Conservation (phyloP, 2,888 invertebrate genomes). For the Ceraclea dissimilis region DNA sequence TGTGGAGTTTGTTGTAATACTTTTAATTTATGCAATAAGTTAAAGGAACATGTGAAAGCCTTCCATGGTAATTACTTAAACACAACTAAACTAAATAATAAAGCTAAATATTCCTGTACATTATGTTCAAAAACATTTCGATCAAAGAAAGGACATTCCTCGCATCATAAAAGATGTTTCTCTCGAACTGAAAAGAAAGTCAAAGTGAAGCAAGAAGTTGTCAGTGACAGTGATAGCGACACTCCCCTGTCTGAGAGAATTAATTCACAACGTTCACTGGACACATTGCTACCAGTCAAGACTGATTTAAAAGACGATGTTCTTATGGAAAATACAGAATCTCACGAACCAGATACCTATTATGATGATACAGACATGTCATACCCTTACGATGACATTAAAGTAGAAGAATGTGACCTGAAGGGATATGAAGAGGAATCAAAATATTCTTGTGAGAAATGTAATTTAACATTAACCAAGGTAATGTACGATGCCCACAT, state of each 20-base stretch:
- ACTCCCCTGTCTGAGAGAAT: slow-evolving; percentile 16
- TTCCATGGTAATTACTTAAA: slow-evolving; percentile 7
- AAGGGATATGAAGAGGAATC: neutral
- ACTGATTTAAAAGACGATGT: slow-evolving; percentile 1
- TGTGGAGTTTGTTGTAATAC: slow-evolving; percentile 7
- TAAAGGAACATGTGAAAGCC: slow-evolving; percentile 13
- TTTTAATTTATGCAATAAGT: slow-evolving; percentile 12
- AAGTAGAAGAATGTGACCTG: neutral
- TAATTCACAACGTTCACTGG: slow-evolving; percentile 6
- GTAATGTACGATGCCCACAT: slow-evolving; percentile 10
- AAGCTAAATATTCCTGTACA: slow-evolving; percentile 15
- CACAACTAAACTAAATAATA: neutral
- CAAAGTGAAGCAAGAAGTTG: slow-evolving; percentile 14
- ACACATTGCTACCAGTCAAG: slow-evolving; percentile 11
- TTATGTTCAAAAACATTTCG: slow-evolving; percentile 19
- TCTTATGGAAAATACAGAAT: too few species aligned
- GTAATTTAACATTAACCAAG: slow-evolving; percentile 8
- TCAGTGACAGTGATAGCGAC: slow-evolving; percentile 17
- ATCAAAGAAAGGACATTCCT: slow-evolving; percentile 13
- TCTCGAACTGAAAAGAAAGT: slow-evolving; percentile 6
- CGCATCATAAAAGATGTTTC: slow-evolving; percentile 18
- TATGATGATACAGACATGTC: neutral
- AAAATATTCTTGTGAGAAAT: slow-evolving; percentile 14
- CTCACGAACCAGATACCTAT: neutral
- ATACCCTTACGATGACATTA: neutral